A percentile compares a stretch with the other conserved stretches of the same genome.
These are phyloP conservation scores for Heliconius melpomene DNA, from an alignment of 1,140 invertebrate genomes.

Conservation along the genomic window DNA sequence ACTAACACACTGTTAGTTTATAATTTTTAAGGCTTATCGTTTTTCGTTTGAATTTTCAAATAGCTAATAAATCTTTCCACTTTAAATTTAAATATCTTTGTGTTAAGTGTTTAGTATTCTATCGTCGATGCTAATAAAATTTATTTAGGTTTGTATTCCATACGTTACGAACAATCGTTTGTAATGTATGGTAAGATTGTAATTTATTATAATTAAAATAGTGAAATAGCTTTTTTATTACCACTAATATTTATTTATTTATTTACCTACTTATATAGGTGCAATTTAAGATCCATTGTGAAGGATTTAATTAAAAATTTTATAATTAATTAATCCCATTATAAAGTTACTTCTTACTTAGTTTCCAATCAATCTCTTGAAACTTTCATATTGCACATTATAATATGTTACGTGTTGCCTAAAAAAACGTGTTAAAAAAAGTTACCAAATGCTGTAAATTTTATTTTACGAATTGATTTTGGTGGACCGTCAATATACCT, in stretches of 20 bases:
- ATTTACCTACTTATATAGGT: too few species aligned
- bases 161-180: slow-evolving; percentile 14
- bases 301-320: too few species aligned
- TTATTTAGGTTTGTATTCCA: slow-evolving; percentile 3
- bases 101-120: slow-evolving; percentile 25
- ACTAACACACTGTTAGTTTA: background rate
- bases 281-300: too few species aligned
- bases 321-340: too few species aligned
- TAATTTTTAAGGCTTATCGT: background rate
- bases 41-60: background rate
- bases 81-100: slow-evolving; percentile 16
- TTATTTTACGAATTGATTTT: too few species aligned
- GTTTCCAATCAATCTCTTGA: background rate
- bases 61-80: slow-evolving; percentile 26
- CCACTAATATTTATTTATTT: background rate
- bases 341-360: background rate
- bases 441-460: background rate
- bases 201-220: slow-evolving; percentile 9
- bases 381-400: background rate
- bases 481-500: too few species aligned
- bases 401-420: too few species aligned
- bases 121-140: slow-evolving; percentile 15
- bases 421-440: background rate
- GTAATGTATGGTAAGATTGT: slow-evolving; percentile 10
- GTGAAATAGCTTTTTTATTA: background rate